Evolutionary conservation across 2,797 vertebrate genomes (phyloP).

Genomic region (Glossophaga mutica): DNA sequence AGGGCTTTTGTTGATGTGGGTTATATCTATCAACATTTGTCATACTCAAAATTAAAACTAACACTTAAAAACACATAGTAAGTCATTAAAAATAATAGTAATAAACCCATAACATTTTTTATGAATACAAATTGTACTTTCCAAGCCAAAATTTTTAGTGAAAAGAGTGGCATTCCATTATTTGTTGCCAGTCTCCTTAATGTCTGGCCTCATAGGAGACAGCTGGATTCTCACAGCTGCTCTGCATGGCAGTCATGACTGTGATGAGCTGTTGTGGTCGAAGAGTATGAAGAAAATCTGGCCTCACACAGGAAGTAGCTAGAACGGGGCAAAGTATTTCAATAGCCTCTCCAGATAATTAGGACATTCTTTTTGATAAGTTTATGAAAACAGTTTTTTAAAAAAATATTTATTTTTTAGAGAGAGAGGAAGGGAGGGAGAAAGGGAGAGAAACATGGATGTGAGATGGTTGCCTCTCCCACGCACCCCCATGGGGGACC

Average conservation of each 20-base stretch:
- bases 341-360: neutral
- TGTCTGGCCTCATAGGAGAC: neutral
- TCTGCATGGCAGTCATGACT: neutral
- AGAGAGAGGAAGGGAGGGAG: neutral
- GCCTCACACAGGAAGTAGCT: neutral
- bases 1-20: neutral
- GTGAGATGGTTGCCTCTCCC: neutral
- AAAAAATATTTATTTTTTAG: neutral
- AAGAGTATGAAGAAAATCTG: neutral
- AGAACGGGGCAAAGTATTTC: neutral
- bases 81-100: neutral
- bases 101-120: neutral
- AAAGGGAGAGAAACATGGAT: neutral
- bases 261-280: neutral
- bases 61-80: neutral
- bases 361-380: neutral
- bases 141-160: neutral
- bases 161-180: neutral
- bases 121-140: neutral
- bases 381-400: neutral
- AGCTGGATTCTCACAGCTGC: neutral
- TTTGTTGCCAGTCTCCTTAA: neutral
- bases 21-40: neutral
- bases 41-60: neutral
- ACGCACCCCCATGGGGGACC: neutral